phyloP scores from a whole-genome alignment of 1,140 invertebrate genomes.

The Plectrocnemia conspersa region DNA sequence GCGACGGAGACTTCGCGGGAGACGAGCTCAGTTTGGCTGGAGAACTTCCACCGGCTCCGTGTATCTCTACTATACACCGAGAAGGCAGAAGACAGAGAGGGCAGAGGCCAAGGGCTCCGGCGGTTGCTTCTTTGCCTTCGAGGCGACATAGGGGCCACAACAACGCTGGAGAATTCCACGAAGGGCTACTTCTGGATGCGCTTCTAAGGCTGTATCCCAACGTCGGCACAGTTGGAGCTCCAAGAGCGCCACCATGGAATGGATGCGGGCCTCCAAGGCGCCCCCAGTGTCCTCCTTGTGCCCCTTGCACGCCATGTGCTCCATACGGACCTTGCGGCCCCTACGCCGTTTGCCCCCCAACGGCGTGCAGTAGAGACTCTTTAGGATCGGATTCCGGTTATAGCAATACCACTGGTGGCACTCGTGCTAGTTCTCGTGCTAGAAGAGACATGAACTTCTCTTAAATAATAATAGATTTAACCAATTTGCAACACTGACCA shows the following conservation, averaged over 20 bases:
- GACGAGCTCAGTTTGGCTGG: constrained; percentile 50
- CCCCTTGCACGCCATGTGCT: constrained; percentile 44
- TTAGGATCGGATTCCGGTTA: constrained; percentile 55
- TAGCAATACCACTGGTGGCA: constrained; percentile 56
- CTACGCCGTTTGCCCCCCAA: constrained; percentile 46
- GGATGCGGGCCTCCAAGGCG: constrained; percentile 41
- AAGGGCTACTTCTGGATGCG: constrained; percentile 53
- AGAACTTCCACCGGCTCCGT: constrained; percentile 42
- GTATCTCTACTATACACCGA: constrained; percentile 32
- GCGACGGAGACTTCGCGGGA: constrained; percentile 51
- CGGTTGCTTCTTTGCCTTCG: constrained; percentile 45
- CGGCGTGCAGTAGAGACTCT: constrained; percentile 46
- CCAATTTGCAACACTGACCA: too few relatives aligned
- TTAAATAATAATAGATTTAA: constrained; percentile 15
- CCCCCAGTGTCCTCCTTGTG: constrained; percentile 45
- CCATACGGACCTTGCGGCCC: constrained; percentile 45
- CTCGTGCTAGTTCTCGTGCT: constrained; percentile 45
- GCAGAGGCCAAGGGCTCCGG: constrained; percentile 38
- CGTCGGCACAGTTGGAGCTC: constrained; percentile 48
- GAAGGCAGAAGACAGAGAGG: constrained; percentile 42
- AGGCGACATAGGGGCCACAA: constrained; percentile 44
- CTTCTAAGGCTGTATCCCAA: constrained; percentile 58
- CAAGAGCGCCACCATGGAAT: constrained; percentile 33
- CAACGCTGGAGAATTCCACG: constrained; percentile 51
- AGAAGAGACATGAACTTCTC: constrained; percentile 30